Evolutionary conservation across 2,797 vertebrate genomes (phyloP).

Genomic region (Scolopax rusticola): DNA sequence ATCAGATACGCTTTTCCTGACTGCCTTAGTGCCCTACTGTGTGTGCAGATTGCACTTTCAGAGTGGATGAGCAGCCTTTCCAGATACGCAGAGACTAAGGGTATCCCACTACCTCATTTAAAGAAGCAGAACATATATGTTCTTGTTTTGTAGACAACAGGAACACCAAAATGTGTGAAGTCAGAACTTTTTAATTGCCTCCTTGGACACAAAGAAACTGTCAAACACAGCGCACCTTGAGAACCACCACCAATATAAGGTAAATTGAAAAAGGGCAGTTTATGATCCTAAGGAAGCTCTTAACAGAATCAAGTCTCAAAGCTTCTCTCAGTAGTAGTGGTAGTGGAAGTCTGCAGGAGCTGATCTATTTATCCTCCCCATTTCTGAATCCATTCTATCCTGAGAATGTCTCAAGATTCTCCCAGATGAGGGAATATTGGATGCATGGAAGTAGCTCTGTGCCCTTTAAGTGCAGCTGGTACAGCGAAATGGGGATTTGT

Average conservation of each 20-base stretch:
- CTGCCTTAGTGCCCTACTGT: background rate
- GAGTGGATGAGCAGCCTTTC: background rate
- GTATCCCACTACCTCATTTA: background rate
- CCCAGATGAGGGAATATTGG: background rate
- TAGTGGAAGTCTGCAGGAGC: background rate
- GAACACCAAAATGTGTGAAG: background rate
- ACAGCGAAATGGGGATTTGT: background rate
- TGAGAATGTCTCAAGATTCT: background rate
- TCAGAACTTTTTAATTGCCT: background rate
- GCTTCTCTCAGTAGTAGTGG: background rate
- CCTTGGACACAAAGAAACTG: background rate
- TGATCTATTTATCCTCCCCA: background rate
- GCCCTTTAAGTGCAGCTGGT: background rate
- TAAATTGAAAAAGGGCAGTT: background rate
- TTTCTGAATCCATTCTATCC: background rate
- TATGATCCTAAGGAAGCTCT: background rate
- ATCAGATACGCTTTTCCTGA: background rate
- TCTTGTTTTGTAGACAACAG: background rate
- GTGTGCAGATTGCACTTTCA: background rate
- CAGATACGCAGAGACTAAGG: background rate
- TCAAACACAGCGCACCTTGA: background rate
- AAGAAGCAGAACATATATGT: background rate
- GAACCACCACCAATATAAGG: background rate
- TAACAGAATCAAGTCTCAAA: background rate
- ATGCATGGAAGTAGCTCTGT: background rate